phyloP scores from a whole-genome alignment of 2,888 invertebrate genomes.

The Meliscaeva auricollis region DNA sequence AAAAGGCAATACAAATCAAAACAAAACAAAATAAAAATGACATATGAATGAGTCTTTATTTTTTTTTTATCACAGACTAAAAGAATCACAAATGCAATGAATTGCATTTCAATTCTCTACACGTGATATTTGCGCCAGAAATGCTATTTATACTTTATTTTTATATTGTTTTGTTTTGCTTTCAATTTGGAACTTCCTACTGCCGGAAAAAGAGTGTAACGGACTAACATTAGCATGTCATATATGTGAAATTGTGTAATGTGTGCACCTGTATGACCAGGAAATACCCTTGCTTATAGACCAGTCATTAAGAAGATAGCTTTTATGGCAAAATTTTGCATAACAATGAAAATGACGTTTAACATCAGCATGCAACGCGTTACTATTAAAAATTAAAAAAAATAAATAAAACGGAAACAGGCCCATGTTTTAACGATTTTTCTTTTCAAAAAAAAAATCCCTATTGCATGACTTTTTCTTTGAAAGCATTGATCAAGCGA shows the following conservation, averaged over 20 bases:
- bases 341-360: background rate
- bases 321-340: constrained; percentile 6
- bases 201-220: constrained; percentile 17
- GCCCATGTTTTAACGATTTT: background rate
- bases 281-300: constrained; percentile 6
- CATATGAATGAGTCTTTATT: background rate
- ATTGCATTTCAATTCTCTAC: background rate
- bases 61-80: background rate
- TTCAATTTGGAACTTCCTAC: constrained; percentile 44
- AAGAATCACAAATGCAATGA: constrained; percentile 9
- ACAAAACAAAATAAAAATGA: constrained; percentile 22
- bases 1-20: background rate
- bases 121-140: constrained; percentile 16
- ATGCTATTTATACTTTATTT: constrained; percentile 1
- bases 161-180: constrained; percentile 13
- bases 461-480: background rate
- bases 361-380: background rate
- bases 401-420: background rate
- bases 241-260: constrained; percentile 8
- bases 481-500: background rate
- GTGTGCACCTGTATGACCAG: constrained; percentile 31
- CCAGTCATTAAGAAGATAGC: constrained; percentile 2
- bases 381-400: background rate
- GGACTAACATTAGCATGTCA: constrained; percentile 1
- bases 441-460: background rate